Percentiles rank a stretch among this genome's conserved stretches.
Conservation (phyloP, 2,888 invertebrate species). For the Sphaerophoria taeniata region DNA sequence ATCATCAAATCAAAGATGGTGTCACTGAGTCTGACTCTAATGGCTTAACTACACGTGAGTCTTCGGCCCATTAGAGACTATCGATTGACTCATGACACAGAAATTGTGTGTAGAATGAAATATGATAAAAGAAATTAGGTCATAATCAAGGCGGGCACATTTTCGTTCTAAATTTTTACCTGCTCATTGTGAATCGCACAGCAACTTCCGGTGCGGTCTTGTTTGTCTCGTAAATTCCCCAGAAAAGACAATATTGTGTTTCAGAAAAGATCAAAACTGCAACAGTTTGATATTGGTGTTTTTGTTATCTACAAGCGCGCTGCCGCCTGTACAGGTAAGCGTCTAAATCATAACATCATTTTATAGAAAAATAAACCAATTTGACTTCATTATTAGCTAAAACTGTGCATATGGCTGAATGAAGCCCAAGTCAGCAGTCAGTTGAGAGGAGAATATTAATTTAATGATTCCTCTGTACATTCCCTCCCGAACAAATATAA, state of each 20-base stretch:
- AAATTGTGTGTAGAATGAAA: neutral
- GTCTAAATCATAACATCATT: neutral
- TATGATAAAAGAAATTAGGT: slow-evolving; percentile 41
- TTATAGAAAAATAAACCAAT: slow-evolving; percentile 5
- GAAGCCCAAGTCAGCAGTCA: neutral
- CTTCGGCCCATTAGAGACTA: neutral
- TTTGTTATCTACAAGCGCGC: neutral
- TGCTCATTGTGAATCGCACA: neutral
- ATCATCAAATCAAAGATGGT: slow-evolving; percentile 24
- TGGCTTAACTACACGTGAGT: slow-evolving; percentile 7
- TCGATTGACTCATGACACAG: neutral
- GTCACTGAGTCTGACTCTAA: slow-evolving; percentile 59
- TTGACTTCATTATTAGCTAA: slow-evolving; percentile 45
- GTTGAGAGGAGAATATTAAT: neutral
- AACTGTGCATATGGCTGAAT: neutral
- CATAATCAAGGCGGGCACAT: neutral
- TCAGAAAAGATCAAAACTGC: neutral
- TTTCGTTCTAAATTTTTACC: neutral
- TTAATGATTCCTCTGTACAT: neutral
- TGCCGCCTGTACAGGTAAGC: neutral
- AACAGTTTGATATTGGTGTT: neutral
- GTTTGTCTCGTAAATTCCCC: slow-evolving; percentile 34
- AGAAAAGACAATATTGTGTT: neutral
- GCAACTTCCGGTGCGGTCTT: slow-evolving; percentile 28
- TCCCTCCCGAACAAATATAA: slow-evolving; percentile 43